Evolutionary conservation across 2,113 vertebrate species (phyloP).

Genomic region (Raja brachyura): DNA sequence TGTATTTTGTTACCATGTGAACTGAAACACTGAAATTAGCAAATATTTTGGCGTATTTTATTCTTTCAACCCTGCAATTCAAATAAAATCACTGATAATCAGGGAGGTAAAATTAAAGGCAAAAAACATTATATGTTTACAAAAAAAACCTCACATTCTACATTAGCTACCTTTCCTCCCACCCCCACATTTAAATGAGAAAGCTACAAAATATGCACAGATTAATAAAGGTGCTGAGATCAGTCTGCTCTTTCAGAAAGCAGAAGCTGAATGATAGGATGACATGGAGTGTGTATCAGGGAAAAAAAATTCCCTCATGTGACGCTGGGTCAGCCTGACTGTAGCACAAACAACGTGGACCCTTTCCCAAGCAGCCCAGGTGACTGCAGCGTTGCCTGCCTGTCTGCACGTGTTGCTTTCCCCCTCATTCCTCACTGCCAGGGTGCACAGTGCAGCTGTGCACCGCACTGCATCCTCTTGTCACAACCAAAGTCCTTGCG

Average conservation of each 20-base stretch:
- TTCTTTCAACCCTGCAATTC: neutral
- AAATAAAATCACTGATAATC: neutral
- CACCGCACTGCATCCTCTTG: neutral
- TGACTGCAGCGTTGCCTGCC: conserved; percentile 38
- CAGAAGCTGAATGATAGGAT: neutral
- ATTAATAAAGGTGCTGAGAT: neutral
- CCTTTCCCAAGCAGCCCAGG: conserved; percentile 37
- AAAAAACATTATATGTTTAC: neutral
- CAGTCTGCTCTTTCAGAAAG: neutral
- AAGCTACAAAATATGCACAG: neutral
- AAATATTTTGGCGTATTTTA: neutral
- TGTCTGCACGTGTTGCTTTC: neutral
- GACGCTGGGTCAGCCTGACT: conserved; percentile 41
- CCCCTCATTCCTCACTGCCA: neutral
- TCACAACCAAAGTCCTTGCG: neutral
- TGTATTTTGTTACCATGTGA: too few species aligned
- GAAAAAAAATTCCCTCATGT: neutral
- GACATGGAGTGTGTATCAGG: neutral
- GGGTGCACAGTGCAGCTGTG: too few species aligned
- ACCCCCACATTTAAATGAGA: neutral
- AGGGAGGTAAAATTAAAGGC: neutral
- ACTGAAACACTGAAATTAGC: neutral
- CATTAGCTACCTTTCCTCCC: too few species aligned
- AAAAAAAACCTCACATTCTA: neutral
- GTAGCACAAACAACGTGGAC: conserved; percentile 48